Percentiles rank a stretch among this genome's conserved stretches.
phyloP scores from a whole-genome alignment of 2,888 invertebrate genomes.

The Hypolimnas misippus region DNA sequence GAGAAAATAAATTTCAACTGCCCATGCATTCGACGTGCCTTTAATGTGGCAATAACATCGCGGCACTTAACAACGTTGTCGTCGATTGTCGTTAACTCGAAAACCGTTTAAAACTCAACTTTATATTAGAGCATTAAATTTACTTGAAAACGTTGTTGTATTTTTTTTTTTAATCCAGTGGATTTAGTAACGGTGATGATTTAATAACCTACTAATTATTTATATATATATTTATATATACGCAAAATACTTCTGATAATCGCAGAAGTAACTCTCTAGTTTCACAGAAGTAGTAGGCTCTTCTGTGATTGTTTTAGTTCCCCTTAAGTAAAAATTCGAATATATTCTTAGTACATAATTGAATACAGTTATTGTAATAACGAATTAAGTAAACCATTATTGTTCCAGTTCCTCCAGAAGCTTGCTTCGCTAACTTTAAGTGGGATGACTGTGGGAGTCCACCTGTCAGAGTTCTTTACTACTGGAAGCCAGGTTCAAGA shows the following conservation, averaged over 20 bases:
- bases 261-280: too few species aligned
- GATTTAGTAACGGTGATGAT: too few species aligned
- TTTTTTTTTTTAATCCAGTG: too few species aligned
- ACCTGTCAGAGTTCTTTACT: constrained; percentile 66
- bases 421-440: constrained; percentile 63
- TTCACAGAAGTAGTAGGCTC: too few species aligned
- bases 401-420: constrained; percentile 62
- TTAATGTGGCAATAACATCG: constrained; percentile 42
- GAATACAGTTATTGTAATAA: too few species aligned
- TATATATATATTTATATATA: too few species aligned
- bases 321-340: too few species aligned
- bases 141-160: neutral
- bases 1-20: constrained; percentile 47
- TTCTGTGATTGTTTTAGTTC: too few species aligned
- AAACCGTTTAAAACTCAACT: constrained; percentile 25
- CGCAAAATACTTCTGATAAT: too few species aligned
- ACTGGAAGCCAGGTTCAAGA: constrained; percentile 71
- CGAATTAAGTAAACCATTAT: too few species aligned
- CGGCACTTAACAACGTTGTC: constrained; percentile 20
- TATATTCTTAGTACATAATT: too few species aligned
- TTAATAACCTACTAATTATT: too few species aligned
- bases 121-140: constrained; percentile 18
- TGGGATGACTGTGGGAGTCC: constrained; percentile 68
- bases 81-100: constrained; percentile 22
- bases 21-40: constrained; percentile 45